Evolutionary conservation across 2,113 vertebrate species (phyloP).

Genomic region (Mustela nigripes): DNA sequence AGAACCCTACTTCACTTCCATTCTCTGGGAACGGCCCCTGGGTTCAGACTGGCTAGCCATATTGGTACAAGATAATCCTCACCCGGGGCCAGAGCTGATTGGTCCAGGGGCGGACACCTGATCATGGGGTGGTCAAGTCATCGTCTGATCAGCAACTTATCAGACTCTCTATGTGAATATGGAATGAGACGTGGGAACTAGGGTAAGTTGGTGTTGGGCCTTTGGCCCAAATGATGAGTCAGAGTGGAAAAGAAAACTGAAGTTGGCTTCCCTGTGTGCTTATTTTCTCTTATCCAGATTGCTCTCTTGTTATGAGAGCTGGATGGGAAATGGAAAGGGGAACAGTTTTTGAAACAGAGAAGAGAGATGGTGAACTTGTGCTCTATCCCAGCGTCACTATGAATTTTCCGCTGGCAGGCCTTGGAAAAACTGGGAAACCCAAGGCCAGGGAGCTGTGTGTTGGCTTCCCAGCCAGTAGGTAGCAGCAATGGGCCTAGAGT

Average conservation of each 20-base stretch:
- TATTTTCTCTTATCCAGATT: background rate
- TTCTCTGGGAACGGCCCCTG: background rate
- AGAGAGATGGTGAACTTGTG: background rate
- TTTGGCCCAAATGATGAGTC: constrained; percentile 33
- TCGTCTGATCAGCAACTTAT: background rate
- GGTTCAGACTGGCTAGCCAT: background rate
- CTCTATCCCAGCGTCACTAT: background rate
- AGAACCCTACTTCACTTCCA: background rate
- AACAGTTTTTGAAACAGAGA: constrained; percentile 28
- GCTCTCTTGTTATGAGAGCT: background rate
- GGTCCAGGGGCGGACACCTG: background rate
- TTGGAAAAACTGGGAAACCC: background rate
- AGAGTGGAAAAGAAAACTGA: constrained; percentile 36
- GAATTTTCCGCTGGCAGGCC: background rate
- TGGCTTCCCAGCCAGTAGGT: constrained; percentile 58
- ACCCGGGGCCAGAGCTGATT: background rate
- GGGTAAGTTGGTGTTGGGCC: background rate
- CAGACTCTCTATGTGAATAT: background rate
- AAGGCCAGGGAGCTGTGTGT: background rate
- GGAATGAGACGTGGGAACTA: constrained; percentile 27
- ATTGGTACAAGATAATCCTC: background rate
- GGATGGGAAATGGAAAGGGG: background rate
- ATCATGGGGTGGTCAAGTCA: background rate
- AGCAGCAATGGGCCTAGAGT: constrained; percentile 44
- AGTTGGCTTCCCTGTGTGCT: background rate